Conservation (phyloP, 92 coral and sea anemone genomes). For the Phymanthus crucifer region DNA sequence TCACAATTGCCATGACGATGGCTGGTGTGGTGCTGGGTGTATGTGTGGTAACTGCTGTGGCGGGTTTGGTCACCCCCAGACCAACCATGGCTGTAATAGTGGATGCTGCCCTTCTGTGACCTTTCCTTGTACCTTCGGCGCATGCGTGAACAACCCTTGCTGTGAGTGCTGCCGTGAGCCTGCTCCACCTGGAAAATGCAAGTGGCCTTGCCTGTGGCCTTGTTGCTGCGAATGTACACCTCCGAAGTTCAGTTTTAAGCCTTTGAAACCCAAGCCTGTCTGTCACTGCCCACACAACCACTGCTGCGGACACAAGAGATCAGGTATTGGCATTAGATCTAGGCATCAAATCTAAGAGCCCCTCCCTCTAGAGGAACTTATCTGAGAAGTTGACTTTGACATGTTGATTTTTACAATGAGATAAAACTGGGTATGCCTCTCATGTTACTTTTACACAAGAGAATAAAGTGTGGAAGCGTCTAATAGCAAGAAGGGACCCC, state of each 20-base stretch:
- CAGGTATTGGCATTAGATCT: not conserved
- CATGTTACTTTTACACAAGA: too few species aligned
- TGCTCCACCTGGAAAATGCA: conserved; percentile 61
- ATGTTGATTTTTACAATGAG: too few species aligned
- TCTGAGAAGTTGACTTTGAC: too few species aligned
- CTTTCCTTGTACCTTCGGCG: conserved; percentile 71
- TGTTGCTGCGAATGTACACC: conserved; percentile 74
- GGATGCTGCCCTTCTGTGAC: conserved; percentile 65
- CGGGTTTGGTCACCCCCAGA: conserved; percentile 42
- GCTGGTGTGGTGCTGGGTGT: conserved; percentile 62
- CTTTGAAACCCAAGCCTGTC: conserved; percentile 84
- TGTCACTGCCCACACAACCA: conserved; percentile 46
- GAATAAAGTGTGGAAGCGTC: too few species aligned
- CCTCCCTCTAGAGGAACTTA: too few species aligned
- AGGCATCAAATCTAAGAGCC: too few species aligned
- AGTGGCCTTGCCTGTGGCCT: conserved; percentile 77
- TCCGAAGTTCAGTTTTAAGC: conserved; percentile 66
- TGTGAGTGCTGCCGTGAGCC: conserved; percentile 74
- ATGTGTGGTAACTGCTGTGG: conserved; percentile 57
- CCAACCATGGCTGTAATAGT: conserved; percentile 52
- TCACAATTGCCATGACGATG: conserved; percentile 49
- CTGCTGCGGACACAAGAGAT: conserved; percentile 19
- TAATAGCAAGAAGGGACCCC: too few species aligned
- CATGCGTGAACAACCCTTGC: conserved; percentile 74
- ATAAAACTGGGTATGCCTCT: too few species aligned